These are phyloP conservation scores for Okapia johnstoni DNA, from an alignment of 2,113 vertebrate genomes.

Conservation along the genomic window DNA sequence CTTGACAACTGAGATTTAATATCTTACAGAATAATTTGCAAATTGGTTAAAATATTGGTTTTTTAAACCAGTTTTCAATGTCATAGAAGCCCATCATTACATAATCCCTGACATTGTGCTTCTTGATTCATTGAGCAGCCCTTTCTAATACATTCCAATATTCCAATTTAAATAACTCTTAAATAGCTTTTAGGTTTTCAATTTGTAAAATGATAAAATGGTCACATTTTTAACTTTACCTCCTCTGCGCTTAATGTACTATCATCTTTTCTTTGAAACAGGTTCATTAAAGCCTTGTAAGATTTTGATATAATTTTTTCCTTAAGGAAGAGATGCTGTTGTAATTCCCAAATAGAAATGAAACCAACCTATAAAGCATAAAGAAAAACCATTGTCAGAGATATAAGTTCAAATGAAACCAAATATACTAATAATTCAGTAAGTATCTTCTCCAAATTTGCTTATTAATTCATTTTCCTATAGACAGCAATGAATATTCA, in stretches of 20 bases:
- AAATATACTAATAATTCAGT: neutral
- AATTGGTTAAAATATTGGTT: slow-evolving; percentile 30
- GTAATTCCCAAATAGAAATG: slow-evolving; percentile 82
- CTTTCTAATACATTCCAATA: slow-evolving; percentile 41
- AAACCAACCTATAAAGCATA: slow-evolving; percentile 81
- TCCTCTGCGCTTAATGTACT: slow-evolving; percentile 77
- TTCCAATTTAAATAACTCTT: slow-evolving; percentile 8
- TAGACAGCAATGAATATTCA: neutral
- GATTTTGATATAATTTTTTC: slow-evolving; percentile 86
- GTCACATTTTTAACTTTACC: slow-evolving; percentile 80
- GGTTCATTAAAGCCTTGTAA: slow-evolving; percentile 81
- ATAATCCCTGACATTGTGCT: neutral
- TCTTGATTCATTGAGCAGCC: slow-evolving; percentile 29
- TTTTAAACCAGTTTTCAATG: slow-evolving; percentile 38
- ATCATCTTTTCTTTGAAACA: slow-evolving; percentile 78
- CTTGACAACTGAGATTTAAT: slow-evolving; percentile 27
- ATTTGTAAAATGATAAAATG: slow-evolving; percentile 36
- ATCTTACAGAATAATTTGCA: neutral
- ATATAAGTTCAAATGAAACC: slow-evolving; percentile 33
- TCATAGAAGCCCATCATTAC: slow-evolving; percentile 2
- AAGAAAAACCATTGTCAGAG: slow-evolving; percentile 41
- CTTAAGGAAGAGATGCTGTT: slow-evolving; percentile 84
- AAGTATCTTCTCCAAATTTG: slow-evolving; percentile 23
- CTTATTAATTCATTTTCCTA: slow-evolving; percentile 31
- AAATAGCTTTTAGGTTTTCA: neutral